Evolutionary conservation across 1,140 invertebrate genomes (phyloP), one percentile per base, ranked within the genome.

Genomic region (Drosophila orosa): DNA sequence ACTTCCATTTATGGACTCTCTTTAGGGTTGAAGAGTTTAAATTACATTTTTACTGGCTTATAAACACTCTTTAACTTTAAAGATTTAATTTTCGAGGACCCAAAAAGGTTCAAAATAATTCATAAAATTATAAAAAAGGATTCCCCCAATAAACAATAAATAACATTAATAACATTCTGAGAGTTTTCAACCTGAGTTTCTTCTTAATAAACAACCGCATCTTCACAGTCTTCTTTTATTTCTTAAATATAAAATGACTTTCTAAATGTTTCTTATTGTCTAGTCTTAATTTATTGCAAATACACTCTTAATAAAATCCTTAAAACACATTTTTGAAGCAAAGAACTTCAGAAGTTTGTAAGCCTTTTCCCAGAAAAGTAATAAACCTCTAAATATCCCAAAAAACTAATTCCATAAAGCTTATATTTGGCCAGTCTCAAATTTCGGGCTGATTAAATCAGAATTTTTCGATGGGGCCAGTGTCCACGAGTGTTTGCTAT

Each of bases 401-500:
- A 13, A 33, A 33, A 33, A 33, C 6, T 1, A 33, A 35, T 24
- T 35, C 13, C 31, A 24, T 15, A 33, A 52, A 52, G 29, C 13
- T 22, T 33, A 35, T 52, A 9, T 52, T 52, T 33, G 4, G 17
- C 31, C 13, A 35, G 50, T 45, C 13, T 17, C 9, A 22, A 45
- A 25, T 15, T 67, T 50, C 45, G 29, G n/a, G 17, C 33, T 67
- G 59, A 31, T 55, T 60, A 40, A 35, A 35, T 57, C 31, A 22
- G 13, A 39, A 44, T 58, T 40, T 47, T 40, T 5, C 5, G 39
- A 31, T 52, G 33, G 13, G 8, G 8, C 31, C 19, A 8, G 17
- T 42, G 33, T 40, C 15, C 29, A n/a, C n/a, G n/a, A 27, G 25
- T 44, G 65, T 60, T 67, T 58, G 39, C 48, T 62, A 83, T 83